Evolutionary conservation across 2,113 vertebrate genomes (phyloP).

Genomic region (Smithornis capensis): DNA sequence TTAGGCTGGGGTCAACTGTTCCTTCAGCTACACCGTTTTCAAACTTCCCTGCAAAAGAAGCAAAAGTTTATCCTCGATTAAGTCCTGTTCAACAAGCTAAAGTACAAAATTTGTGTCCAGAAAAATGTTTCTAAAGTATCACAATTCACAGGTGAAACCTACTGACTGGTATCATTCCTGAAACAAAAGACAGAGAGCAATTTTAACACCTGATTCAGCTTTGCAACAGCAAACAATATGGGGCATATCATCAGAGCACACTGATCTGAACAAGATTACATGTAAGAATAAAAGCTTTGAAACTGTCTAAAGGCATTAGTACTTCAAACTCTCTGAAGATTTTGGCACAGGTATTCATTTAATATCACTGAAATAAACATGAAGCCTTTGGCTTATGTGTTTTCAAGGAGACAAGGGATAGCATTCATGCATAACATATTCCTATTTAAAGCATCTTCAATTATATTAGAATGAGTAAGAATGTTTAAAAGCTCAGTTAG

Average conservation of each 20-base stretch:
- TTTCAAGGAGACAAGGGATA: neutral
- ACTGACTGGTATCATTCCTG: neutral
- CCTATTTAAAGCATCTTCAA: neutral
- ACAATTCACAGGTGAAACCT: neutral
- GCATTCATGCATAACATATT: neutral
- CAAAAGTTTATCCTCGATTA: neutral
- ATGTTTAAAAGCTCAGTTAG: neutral
- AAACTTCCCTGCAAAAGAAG: conserved; percentile 85
- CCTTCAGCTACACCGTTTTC: conserved; percentile 91
- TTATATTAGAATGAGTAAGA: neutral
- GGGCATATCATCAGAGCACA: neutral
- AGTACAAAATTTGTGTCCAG: neutral
- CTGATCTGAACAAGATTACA: neutral
- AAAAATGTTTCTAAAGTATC: neutral
- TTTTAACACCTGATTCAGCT: neutral
- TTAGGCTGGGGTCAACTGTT: conserved; percentile 84
- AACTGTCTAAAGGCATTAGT: neutral
- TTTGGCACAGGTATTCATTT: neutral
- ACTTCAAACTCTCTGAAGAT: neutral
- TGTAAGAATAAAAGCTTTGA: neutral
- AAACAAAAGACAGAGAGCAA: neutral
- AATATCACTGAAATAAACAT: neutral
- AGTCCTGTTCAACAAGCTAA: neutral
- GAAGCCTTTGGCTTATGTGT: neutral
- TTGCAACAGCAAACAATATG: neutral